These are phyloP conservation scores for Pica pica DNA, from an alignment of 2,113 vertebrate species.

Conservation along the genomic window DNA sequence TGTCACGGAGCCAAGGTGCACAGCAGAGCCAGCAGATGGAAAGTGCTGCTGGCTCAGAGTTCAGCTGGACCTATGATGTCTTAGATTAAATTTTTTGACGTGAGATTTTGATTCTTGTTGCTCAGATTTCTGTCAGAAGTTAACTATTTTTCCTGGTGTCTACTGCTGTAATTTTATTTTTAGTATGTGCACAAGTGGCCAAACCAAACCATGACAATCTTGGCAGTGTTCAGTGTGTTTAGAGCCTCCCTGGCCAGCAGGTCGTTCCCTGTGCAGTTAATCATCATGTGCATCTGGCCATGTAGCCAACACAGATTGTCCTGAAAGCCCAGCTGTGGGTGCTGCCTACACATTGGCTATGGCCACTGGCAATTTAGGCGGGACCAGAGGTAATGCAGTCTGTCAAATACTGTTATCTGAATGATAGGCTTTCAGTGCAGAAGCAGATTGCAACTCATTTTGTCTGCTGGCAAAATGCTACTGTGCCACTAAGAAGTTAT, in stretches of 20 bases:
- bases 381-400: neutral
- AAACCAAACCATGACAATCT: neutral
- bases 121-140: conserved; percentile 3
- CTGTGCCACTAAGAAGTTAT: neutral
- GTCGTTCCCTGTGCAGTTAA: neutral
- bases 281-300: neutral
- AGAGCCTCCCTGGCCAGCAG: neutral
- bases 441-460: neutral
- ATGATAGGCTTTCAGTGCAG: neutral
- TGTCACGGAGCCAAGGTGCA: neutral
- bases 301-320: neutral
- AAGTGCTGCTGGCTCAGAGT: neutral
- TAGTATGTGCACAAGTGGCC: neutral
- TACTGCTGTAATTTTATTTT: neutral
- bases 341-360: neutral
- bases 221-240: neutral
- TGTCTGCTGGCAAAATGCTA: neutral
- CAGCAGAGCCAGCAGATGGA: neutral
- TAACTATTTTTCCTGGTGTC: neutral
- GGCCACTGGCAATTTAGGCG: neutral
- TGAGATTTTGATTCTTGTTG: conserved; percentile 41
- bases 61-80: neutral
- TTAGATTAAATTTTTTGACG: neutral
- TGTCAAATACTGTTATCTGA: neutral
- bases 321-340: neutral